phyloP scores from a whole-genome alignment of 2,113 vertebrate genomes.

The Notechis scutatus region DNA sequence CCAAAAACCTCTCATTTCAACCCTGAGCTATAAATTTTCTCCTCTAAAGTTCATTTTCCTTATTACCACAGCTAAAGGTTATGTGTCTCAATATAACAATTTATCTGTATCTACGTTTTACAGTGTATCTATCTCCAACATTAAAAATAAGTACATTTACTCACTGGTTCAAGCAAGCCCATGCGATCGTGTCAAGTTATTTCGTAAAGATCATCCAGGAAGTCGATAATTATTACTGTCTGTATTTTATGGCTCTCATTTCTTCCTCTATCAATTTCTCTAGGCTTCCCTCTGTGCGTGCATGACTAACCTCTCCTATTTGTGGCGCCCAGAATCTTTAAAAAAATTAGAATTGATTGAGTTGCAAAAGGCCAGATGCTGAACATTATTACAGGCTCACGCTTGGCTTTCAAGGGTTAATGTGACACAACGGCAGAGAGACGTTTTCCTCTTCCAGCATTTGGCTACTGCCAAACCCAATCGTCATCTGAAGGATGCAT shows the following conservation, averaged over 20 bases:
- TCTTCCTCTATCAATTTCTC: neutral
- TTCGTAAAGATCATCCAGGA: neutral
- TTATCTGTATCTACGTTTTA: neutral
- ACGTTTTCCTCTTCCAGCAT: neutral
- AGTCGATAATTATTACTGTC: neutral
- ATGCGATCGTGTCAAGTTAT: neutral
- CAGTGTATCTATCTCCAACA: neutral
- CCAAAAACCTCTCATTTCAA: no score
- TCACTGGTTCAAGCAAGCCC: neutral
- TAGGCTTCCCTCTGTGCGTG: neutral
- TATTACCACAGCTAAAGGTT: neutral
- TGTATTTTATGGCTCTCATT: neutral
- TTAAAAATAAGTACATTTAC: neutral
- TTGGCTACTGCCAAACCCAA: neutral
- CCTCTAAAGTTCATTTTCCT: neutral
- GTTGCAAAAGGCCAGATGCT: neutral
- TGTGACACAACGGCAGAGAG: neutral
- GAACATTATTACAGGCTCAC: neutral
- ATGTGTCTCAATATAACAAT: neutral
- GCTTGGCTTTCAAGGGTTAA: neutral
- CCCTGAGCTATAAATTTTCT: neutral
- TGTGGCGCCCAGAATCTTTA: neutral
- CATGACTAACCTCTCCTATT: neutral
- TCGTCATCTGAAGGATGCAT: no score
- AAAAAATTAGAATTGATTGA: neutral